A percentile compares a stretch with the other conserved stretches of the same genome.
phyloP scores from a whole-genome alignment of 2,113 vertebrate genomes.

The Onychorhynchus coronatus region DNA sequence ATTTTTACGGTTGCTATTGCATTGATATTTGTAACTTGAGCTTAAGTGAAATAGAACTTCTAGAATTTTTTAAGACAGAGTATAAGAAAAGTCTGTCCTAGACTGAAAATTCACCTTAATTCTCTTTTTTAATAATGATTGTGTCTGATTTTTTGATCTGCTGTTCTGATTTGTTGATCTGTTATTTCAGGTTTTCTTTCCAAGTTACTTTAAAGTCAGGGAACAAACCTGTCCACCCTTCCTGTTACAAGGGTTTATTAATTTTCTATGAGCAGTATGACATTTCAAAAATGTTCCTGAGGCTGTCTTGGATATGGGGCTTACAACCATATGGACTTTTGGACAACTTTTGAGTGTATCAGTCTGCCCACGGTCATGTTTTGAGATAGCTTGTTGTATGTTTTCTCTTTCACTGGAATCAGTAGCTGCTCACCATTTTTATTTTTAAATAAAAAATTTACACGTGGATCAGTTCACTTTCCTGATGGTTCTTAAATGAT shows the following conservation, averaged over 20 bases:
- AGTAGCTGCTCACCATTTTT: not conserved
- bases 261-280: not conserved
- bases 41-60: not conserved
- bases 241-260: not conserved
- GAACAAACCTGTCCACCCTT: not conserved
- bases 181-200: not conserved
- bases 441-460: not conserved
- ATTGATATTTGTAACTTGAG: not conserved
- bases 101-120: not conserved
- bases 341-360: not conserved
- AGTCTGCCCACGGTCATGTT: not conserved
- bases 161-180: not conserved
- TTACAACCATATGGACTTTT: not conserved
- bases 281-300: not conserved
- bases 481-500: not conserved
- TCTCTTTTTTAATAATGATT: not conserved
- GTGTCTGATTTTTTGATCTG: not conserved
- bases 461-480: not conserved
- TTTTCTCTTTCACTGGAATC: not conserved
- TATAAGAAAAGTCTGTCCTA: not conserved
- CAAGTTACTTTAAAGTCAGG: not conserved
- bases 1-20: not conserved
- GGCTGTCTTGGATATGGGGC: not conserved
- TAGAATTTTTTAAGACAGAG: not conserved
- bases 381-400: not conserved